Conservation (phyloP, 2,113 vertebrate genomes). For the Alaudala cheleensis region DNA sequence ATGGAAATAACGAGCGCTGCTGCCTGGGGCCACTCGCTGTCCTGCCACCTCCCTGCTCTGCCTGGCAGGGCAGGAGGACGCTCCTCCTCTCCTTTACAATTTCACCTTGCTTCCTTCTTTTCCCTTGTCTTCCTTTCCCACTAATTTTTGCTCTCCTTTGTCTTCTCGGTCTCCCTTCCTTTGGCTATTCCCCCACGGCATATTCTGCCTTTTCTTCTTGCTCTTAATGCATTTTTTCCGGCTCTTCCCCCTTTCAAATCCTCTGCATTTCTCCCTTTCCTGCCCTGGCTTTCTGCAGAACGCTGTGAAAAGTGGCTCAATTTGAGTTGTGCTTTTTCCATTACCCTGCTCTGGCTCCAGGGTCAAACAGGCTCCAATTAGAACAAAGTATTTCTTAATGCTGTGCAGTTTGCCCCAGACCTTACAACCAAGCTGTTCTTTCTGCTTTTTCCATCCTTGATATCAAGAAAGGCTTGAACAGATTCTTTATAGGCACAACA, state of each 20-base stretch:
- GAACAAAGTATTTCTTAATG: constrained; percentile 39
- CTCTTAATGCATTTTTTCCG: neutral
- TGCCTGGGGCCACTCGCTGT: constrained; percentile 25
- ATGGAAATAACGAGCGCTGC: constrained; percentile 58
- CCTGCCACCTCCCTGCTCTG: constrained; percentile 14
- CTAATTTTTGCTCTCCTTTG: neutral
- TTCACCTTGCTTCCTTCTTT: neutral
- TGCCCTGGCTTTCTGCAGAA: neutral
- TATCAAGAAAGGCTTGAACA: neutral
- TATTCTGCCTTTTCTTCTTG: neutral
- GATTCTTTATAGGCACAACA: neutral
- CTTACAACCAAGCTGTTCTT: constrained; percentile 23
- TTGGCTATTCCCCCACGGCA: neutral
- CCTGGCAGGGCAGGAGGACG: neutral
- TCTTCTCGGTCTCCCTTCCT: neutral
- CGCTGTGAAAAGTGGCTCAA: neutral
- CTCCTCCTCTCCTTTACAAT: neutral
- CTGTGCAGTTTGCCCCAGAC: constrained; percentile 29
- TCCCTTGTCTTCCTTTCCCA: neutral
- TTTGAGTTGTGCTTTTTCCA: neutral
- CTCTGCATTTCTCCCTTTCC: neutral
- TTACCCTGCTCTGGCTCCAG: constrained; percentile 46
- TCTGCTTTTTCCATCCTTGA: neutral
- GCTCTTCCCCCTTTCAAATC: neutral
- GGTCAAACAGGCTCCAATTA: constrained; percentile 55